Evolutionary conservation across 2,888 invertebrate genomes (phyloP).

Genomic region (Brachyptera putata): DNA sequence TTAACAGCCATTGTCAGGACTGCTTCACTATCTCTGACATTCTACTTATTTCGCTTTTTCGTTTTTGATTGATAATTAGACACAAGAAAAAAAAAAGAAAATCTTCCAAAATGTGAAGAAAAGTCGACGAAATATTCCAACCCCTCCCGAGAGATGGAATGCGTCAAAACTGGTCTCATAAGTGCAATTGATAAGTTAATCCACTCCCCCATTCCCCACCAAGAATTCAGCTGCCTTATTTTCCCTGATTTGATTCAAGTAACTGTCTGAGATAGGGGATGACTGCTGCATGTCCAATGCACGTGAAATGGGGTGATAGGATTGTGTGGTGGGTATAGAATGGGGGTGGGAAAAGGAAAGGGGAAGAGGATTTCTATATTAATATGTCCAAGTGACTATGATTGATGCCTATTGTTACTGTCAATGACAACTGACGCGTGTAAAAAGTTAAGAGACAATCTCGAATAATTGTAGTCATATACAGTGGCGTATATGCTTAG

Average conservation of each 20-base stretch:
- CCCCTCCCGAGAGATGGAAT: too few species aligned
- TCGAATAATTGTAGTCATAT: conserved; percentile 3
- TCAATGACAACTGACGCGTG: conserved; percentile 23
- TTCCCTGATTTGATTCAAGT: conserved; percentile 3
- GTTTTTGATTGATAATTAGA: too few species aligned
- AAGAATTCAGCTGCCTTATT: conserved; percentile 13
- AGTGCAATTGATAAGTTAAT: conserved; percentile 14
- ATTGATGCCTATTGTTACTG: conserved; percentile 8
- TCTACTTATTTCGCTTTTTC: too few species aligned
- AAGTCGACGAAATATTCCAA: too few species aligned
- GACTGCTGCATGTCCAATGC: not conserved
- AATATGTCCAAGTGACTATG: conserved; percentile 20
- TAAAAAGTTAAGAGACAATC: conserved; percentile 11
- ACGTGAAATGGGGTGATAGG: too few species aligned
- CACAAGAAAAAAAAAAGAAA: too few species aligned
- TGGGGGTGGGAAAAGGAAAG: too few species aligned
- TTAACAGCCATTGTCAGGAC: too few species aligned
- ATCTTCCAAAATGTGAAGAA: too few species aligned
- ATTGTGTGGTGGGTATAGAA: not conserved
- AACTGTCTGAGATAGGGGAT: conserved; percentile 8
- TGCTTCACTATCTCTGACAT: too few species aligned
- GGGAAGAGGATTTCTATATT: conserved; percentile 17
- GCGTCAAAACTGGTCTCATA: not conserved
- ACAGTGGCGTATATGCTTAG: too few species aligned
- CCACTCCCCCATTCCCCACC: not conserved